Conservation (phyloP, 2,113 vertebrate species). For the Malurus cyaneus region DNA sequence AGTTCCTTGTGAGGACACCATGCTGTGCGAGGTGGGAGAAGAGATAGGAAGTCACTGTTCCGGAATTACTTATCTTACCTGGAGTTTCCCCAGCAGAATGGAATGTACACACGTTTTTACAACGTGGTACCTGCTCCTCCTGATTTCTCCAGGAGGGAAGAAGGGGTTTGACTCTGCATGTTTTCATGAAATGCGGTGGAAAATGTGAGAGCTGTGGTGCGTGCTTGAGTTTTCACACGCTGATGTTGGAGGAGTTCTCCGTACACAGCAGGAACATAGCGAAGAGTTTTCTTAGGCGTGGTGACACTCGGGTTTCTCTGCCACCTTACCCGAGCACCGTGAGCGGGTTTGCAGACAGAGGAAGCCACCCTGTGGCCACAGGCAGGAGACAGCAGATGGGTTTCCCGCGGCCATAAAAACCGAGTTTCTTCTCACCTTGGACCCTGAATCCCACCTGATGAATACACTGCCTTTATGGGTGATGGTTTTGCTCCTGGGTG, state of each 20-base stretch:
- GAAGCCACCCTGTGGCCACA: not conserved
- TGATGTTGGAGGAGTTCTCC: not conserved
- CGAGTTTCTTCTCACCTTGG: not conserved
- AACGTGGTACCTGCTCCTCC: accelerated
- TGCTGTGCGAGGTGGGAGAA: not conserved
- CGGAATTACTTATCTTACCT: not conserved
- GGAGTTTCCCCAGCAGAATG: not conserved
- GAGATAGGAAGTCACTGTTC: not conserved
- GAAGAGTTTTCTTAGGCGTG: not conserved
- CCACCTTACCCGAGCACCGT: not conserved
- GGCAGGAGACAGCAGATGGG: not conserved
- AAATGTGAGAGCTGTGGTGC: not conserved
- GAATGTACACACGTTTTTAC: accelerated
- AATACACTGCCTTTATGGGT: not conserved
- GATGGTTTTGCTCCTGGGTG: not conserved
- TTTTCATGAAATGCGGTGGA: not conserved
- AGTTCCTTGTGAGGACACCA: not conserved
- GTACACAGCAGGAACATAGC: accelerated
- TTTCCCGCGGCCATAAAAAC: not conserved
- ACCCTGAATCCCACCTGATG: not conserved
- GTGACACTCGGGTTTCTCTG: not conserved
- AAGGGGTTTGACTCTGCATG: accelerated
- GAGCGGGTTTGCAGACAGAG: not conserved
- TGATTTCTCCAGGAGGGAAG: not conserved
- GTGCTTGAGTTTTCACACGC: not conserved